A percentile compares a stretch with the other conserved stretches of the same genome.
These are phyloP conservation scores for Dryobates pubescens DNA, from an alignment of 2,797 vertebrate genomes.

Conservation along the genomic window DNA sequence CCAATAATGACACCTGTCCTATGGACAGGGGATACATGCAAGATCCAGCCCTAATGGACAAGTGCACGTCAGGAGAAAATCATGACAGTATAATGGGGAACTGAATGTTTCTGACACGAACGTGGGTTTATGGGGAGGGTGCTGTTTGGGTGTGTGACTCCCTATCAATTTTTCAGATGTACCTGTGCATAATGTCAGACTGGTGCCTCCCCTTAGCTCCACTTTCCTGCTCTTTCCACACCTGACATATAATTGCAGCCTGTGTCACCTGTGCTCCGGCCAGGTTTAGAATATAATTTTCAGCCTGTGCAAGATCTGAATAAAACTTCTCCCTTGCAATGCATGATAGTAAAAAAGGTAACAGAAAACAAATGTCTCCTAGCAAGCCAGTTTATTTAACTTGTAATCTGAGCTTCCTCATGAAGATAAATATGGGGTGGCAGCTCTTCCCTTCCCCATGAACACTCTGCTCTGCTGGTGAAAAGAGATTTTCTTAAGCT, in stretches of 20 bases:
- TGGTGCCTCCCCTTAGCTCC: not conserved
- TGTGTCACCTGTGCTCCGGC: not conserved
- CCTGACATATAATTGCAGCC: not conserved
- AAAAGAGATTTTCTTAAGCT: constrained; percentile 18
- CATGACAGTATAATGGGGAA: accelerated
- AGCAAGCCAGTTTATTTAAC: constrained; percentile 42
- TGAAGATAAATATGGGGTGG: not conserved
- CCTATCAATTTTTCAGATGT: not conserved
- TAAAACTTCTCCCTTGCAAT: not conserved
- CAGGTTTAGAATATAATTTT: not conserved
- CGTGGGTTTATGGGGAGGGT: not conserved
- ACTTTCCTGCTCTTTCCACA: not conserved
- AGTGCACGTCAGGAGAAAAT: not conserved
- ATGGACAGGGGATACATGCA: accelerated
- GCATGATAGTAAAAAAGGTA: not conserved
- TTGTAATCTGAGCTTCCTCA: not conserved
- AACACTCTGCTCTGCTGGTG: not conserved
- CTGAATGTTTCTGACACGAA: not conserved
- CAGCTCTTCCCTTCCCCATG: not conserved
- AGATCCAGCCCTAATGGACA: not conserved
- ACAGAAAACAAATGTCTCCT: not conserved
- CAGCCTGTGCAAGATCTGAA: constrained; percentile 4
- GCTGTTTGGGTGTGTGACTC: not conserved
- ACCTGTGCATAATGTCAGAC: accelerated
- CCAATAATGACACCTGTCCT: not conserved